Evolutionary conservation across 2,888 invertebrate species (phyloP).

Genomic region (Smittia aterrima): DNA sequence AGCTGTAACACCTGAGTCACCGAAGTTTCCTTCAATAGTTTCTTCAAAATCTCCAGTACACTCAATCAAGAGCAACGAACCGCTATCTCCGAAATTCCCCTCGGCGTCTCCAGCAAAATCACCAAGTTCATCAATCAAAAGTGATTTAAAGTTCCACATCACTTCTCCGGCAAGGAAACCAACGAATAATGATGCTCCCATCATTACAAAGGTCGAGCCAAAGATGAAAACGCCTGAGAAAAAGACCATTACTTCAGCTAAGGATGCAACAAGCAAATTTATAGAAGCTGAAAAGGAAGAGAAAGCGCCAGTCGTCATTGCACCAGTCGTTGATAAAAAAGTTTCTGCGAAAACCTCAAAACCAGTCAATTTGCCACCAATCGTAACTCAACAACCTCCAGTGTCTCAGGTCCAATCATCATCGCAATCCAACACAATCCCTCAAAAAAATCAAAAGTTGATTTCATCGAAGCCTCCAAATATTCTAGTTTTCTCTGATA

Average conservation of each 20-base stretch:
- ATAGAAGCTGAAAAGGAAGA: slow-evolving; percentile 43
- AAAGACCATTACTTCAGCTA: slow-evolving; percentile 33
- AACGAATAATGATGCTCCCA: background rate
- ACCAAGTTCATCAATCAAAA: slow-evolving; percentile 50
- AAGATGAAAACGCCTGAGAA: slow-evolving; percentile 45
- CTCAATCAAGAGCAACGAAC: slow-evolving; percentile 49
- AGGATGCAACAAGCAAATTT: slow-evolving; percentile 45
- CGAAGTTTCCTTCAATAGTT: slow-evolving; percentile 53
- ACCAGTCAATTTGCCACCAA: background rate
- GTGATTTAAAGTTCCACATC: no score
- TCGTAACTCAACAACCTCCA: background rate
- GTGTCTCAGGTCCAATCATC: background rate
- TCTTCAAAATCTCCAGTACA: slow-evolving; percentile 47
- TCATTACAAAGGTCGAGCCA: background rate
- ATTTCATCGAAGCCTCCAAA: slow-evolving; percentile 69
- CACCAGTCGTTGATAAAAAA: slow-evolving; percentile 44
- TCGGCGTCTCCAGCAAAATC: slow-evolving; percentile 55
- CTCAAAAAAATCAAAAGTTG: slow-evolving; percentile 42
- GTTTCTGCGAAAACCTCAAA: slow-evolving; percentile 6
- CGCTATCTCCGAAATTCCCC: slow-evolving; percentile 54
- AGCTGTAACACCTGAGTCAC: slow-evolving; percentile 56
- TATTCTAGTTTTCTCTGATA: slow-evolving; percentile 79
- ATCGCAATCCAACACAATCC: background rate
- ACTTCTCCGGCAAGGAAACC: background rate
- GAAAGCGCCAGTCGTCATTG: background rate